Base-by-base conservation (phyloP, 2,113 vertebrate species). In the Lagenorhynchus albirostris region DNA sequence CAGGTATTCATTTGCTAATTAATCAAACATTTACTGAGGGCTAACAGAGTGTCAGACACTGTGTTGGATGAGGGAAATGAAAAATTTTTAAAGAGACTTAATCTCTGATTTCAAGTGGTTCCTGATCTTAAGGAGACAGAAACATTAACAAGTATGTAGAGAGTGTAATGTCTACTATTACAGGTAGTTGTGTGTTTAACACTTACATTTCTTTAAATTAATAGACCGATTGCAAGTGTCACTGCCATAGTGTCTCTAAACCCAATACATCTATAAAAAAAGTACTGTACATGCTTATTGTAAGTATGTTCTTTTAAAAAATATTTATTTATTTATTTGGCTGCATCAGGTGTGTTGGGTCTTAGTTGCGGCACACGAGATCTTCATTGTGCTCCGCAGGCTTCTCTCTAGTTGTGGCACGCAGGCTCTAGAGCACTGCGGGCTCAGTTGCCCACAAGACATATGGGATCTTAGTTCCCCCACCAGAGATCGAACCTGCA, bases 1-100 rank as follows among this genome's bases (percentile, higher is more conserved):
- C 36, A 70, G 25, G 23, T 25, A 71, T 85, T 97, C 41, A 83
- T 91, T 97, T 95, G 67, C 33, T 95, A 95, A 94, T 81, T 86
- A 96, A 82, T 79, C 38, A 94, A 87, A 73, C 31, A 31, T 80
- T 84, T 96, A 92, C 73, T 76, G 60, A 92, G 21, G 15, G 9
- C 31, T 82, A 93, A 53, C 55, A 76, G 18, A 68, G n/a, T 68
- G 41, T 58, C 70, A 55, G 10, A 47, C 33, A 53, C 14, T 55
- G 5, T 70, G 36, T 3, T 82, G 23, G 25, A 11, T 71, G 55
- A 83, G 26, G 29, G 5, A 65, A 88, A 93, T 81, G 14, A 77
- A 55, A 74, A 82, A 26, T 41, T 21, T 68, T 71, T 63, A 33
- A 63, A 63, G 77, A 82, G 15, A 7, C n/a, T 50, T 10, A 38